phyloP scores from a whole-genome alignment of 2,113 vertebrate species.

The Danionella cerebrum region DNA sequence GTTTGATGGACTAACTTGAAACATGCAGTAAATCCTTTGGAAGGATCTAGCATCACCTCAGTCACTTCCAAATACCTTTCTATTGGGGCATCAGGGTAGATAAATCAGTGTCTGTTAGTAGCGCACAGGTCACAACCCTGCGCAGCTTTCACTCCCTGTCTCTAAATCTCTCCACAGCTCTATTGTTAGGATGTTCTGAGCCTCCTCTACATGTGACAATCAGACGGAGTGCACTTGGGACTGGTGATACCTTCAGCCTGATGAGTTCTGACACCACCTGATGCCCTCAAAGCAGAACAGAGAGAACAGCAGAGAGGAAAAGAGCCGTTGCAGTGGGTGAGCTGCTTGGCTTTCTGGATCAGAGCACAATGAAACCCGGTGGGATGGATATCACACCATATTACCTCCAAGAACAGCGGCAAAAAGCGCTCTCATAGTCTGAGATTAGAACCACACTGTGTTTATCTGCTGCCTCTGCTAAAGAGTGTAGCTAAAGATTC shows the following conservation, averaged over 20 bases:
- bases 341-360: background rate
- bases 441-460: background rate
- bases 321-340: background rate
- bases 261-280: slow-evolving; percentile 30
- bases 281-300: slow-evolving; percentile 1
- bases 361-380: background rate
- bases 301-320: background rate
- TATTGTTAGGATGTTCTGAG: background rate
- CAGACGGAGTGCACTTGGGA: slow-evolving; percentile 3
- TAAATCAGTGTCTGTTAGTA: slow-evolving; percentile 22
- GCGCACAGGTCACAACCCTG: background rate
- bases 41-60: background rate
- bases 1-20: background rate
- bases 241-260: slow-evolving; percentile 8
- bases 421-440: background rate
- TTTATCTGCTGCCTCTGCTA: background rate
- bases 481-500: too few relatives aligned
- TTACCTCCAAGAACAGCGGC: background rate
- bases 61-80: background rate
- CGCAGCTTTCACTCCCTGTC: background rate
- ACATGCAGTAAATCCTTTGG: slow-evolving; percentile 8
- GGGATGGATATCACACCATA: background rate
- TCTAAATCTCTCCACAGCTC: background rate
- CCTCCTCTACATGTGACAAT: background rate
- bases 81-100: slow-evolving; percentile 7